Base-by-base conservation (phyloP, 1,140 invertebrate genomes). In the Hycleus cichorii region DNA sequence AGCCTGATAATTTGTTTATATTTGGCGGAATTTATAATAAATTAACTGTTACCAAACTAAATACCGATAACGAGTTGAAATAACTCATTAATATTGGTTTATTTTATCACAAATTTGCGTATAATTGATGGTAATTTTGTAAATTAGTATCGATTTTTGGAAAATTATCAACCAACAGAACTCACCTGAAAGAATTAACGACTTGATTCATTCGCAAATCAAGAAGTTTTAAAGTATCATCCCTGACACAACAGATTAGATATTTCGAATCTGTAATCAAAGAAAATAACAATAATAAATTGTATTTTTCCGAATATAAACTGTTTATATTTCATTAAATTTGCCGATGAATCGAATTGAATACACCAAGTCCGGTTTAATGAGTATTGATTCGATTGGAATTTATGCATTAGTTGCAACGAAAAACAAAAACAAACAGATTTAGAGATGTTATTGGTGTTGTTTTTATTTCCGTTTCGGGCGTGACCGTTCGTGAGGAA, bases 181-280 rank as follows among this genome's bases (percentile, higher is more conserved):
- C 81, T 83, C 79, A 93, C 93, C 86, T 87, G 76, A 94, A 95
- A 48, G 92, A 92, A 54, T 84, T 80, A 57, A 93, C 82, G 45
- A 97, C 90, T 74, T 91, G 86, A 75, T 95, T 95, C 86, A 91
- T 95, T 64, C 95, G 81, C 52, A 98, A 79, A 78, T 99, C 96
- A 68, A 98, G 83, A 24, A 97, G 79, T 74, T 93, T 92, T 62
- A 99, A 80, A 38, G 91, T 93, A 77, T 98, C 93, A 77, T 98
- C 95, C 71, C 95, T 80, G 40, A 93, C 90, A 74, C 93, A 96
- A 67, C 89, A 88, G 63, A 98, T 76, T 47, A 98, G 79, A 75
- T 88, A 91, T 76, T 90, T 89, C 64, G 86, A 86, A 83, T 97
- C 94, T 94, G 81, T 50, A 84, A 81, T 70, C 66, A 60, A 49